Evolutionary conservation across 92 coral and sea anemone genomes (phyloP).

Genomic region (Porites divaricata): DNA sequence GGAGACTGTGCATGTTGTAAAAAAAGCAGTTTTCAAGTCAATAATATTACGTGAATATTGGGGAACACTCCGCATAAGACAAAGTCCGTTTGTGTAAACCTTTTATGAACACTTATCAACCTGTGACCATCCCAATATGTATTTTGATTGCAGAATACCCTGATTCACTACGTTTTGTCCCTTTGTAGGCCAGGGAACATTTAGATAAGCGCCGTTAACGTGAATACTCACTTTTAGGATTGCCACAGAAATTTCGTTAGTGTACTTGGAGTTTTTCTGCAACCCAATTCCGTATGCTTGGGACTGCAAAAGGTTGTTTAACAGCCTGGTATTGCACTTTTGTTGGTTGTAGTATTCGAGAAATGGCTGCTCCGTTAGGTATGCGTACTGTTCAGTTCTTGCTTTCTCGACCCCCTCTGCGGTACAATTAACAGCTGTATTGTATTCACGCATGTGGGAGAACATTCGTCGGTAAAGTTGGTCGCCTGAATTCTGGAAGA

Average conservation of each 20-base stretch:
- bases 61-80: no score
- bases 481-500: constrained; percentile 75
- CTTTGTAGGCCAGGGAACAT: no score
- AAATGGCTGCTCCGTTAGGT: constrained; percentile 82
- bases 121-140: no score
- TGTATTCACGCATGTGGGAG: constrained; percentile 73
- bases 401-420: constrained; percentile 69
- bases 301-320: constrained; percentile 78
- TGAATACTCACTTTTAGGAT: constrained; percentile 72
- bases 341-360: constrained; percentile 76
- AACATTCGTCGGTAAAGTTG: constrained; percentile 77
- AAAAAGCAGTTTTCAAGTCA: no score
- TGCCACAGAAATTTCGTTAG: constrained; percentile 80
- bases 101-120: no score
- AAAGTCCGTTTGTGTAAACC: no score
- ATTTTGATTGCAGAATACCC: no score
- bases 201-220: neutral
- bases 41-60: no score
- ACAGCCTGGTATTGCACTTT: constrained; percentile 81
- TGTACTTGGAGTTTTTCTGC: constrained; percentile 81
- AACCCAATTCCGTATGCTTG: constrained; percentile 95
- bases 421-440: constrained; percentile 67
- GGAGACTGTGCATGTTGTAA: no score
- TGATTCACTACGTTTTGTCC: no score
- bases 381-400: constrained; percentile 84